Conservation (phyloP, 1,140 invertebrate genomes). For the Cryptotermes secundus region DNA sequence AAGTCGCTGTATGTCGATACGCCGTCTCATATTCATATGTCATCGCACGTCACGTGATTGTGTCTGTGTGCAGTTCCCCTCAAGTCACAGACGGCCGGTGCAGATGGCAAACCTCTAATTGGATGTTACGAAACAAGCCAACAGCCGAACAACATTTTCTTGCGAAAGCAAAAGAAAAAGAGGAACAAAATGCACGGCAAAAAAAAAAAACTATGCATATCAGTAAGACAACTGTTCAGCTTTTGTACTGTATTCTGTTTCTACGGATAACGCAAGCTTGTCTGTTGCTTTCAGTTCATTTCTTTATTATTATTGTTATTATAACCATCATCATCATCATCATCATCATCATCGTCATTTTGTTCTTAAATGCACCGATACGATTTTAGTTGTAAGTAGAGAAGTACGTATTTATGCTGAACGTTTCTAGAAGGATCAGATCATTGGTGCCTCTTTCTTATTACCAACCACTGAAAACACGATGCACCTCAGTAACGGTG, state of each 20-base stretch:
- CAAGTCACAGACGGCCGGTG: background rate
- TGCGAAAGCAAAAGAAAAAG: background rate
- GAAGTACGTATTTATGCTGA: too few species aligned
- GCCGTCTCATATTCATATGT: background rate
- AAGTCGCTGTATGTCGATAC: background rate
- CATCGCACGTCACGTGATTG: background rate
- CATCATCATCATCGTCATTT: too few species aligned
- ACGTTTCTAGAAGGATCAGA: background rate
- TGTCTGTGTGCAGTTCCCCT: background rate
- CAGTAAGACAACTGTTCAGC: background rate
- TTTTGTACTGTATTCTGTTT: background rate
- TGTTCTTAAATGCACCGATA: too few species aligned
- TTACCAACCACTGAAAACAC: background rate
- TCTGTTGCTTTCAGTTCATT: background rate
- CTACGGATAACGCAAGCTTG: background rate
- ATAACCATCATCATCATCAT: too few species aligned
- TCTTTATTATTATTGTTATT: background rate
- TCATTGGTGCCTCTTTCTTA: background rate
- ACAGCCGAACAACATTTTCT: background rate
- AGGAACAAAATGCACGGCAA: background rate
- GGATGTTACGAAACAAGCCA: background rate
- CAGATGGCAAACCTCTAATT: background rate
- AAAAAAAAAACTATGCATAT: background rate
- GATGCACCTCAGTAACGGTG: background rate
- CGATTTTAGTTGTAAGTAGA: too few species aligned